These are phyloP conservation scores for Lordiphosa clarofinis DNA, from an alignment of 1,140 invertebrate species.

Conservation along the genomic window DNA sequence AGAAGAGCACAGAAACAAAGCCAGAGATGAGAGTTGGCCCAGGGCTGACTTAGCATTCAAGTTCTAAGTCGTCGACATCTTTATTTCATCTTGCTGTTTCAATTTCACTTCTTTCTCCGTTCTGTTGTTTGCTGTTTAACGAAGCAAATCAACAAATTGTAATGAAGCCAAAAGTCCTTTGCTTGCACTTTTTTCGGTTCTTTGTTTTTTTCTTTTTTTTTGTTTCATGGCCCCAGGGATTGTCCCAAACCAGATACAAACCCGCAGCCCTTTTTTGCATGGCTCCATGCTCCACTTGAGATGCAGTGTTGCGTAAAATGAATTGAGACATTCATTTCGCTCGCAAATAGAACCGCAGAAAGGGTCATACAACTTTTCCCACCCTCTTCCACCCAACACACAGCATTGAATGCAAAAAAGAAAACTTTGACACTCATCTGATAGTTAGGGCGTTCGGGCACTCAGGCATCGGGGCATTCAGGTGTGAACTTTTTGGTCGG, in stretches of 20 bases:
- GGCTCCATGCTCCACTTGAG: slow-evolving; percentile 60
- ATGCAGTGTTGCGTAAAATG: slow-evolving; percentile 74
- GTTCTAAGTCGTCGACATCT: slow-evolving; percentile 34
- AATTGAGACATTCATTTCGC: slow-evolving; percentile 71
- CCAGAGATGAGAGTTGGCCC: slow-evolving; percentile 24
- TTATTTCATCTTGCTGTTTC: slow-evolving; percentile 53
- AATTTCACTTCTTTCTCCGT: slow-evolving; percentile 38
- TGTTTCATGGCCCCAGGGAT: slow-evolving; percentile 3
- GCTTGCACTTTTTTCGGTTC: slow-evolving; percentile 56
- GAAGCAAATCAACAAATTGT: slow-evolving; percentile 78
- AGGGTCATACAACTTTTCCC: slow-evolving; percentile 42
- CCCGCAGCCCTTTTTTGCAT: slow-evolving; percentile 74
- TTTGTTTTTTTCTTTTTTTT: slow-evolving; percentile 19
- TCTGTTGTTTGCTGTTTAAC: slow-evolving; percentile 74
- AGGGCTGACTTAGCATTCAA: slow-evolving; percentile 25
- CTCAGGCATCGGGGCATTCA: slow-evolving; percentile 41
- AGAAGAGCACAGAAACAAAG: slow-evolving; percentile 21
- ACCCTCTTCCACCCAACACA: no score
- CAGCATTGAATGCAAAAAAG: slow-evolving; percentile 51
- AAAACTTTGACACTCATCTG: slow-evolving; percentile 48
- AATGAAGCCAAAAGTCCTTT: slow-evolving; percentile 65
- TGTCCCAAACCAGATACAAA: slow-evolving; percentile 24
- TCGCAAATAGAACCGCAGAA: slow-evolving; percentile 26
- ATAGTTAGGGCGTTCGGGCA: no score
- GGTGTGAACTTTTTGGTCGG: slow-evolving; percentile 70